Base-by-base conservation (phyloP, 2,797 vertebrate species). In the Calcarius lapponicus region DNA sequence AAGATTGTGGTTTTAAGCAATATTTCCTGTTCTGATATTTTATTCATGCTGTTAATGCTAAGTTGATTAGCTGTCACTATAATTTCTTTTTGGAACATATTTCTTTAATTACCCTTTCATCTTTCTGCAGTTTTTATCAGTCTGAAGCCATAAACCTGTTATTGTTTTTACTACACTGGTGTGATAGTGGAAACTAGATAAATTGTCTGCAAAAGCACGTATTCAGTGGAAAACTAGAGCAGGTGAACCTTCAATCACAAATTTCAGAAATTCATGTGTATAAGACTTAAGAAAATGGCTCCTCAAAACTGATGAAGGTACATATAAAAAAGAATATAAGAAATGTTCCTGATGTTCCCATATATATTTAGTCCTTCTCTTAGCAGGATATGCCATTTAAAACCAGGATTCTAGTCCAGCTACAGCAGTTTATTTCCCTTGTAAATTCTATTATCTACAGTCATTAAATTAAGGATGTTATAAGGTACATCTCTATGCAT, bases 1-100 rank as follows among this genome's bases (percentile, higher is more conserved):
- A 87, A 80, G 91, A 48, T 25, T 92, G 82, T 62, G 81, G 84
- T 74, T 96, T 71, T 80, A 79, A 79, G 29, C 47, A 91, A 16
- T 93, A 69, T 92, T 92, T 96, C 92, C 93, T 91, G 36, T 70
- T 83, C 76, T 81, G 32, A 92, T 96, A 85, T 92, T 93, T 96
- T 96, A 96, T 95, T 96, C 87, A 95, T 91, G 70, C 7, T 95
- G 47, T 34, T 91, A 84, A 69, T 86, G 56, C 4, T 80, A 62
- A 81, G 62, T 73, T 93, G 94, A 92, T 94, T 93, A 82, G 48
- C 57, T 95, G 78, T 91, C 74, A 80, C 54, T 88, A n/a, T 60
- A 90, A 62, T 84, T 85, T 43, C 38, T 84, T 88, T 95, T 81
- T 80, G 67, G 26, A 90, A 70, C 21, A 53, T 86, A 75, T 69